Percentiles rank a stretch among this genome's conserved stretches.
phyloP scores from a whole-genome alignment of 1,140 invertebrate genomes.

The Cyclargus thomasi region DNA sequence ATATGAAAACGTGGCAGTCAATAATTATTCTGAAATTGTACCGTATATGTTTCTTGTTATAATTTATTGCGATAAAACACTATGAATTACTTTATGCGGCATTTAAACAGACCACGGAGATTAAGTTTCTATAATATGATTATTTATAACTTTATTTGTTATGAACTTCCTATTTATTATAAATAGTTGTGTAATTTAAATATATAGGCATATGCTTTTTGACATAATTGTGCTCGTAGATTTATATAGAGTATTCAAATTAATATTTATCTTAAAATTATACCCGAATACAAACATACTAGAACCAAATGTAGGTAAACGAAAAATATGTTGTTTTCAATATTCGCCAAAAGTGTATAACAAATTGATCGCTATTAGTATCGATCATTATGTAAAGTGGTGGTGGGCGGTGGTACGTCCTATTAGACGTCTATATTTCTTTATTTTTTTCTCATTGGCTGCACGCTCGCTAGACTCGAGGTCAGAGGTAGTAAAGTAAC shows the following conservation, averaged over 20 bases:
- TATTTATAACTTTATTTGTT: conserved; percentile 4
- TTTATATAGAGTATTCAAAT: neutral
- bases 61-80: neutral
- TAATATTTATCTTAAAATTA: neutral
- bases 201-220: neutral
- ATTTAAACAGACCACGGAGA: neutral
- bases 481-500: neutral
- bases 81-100: neutral
- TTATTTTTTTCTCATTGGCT: neutral
- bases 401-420: neutral
- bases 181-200: neutral
- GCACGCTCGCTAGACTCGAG: neutral
- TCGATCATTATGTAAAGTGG: neutral
- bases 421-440: neutral
- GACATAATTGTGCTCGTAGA: neutral
- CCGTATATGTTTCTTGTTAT: neutral
- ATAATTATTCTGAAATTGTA: too few species aligned
- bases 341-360: neutral
- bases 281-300: too few species aligned
- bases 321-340: neutral
- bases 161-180: neutral
- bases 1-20: too few species aligned
- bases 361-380: neutral
- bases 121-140: neutral
- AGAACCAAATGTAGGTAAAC: neutral